Evolutionary conservation across 2,888 invertebrate species (phyloP).

Genomic region (Augiades crinisus): DNA sequence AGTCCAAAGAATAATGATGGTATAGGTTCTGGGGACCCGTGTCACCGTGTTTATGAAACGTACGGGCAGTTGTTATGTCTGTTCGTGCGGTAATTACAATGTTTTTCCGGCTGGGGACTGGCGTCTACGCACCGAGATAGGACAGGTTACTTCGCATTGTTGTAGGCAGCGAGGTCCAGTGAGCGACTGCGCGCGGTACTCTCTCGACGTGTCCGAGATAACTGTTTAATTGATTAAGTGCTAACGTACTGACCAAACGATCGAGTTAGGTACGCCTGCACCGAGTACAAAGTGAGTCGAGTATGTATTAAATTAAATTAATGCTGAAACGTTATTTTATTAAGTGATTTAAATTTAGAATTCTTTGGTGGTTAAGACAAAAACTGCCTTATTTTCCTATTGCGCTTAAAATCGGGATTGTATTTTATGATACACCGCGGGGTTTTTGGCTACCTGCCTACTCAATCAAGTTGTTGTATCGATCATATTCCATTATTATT

Average conservation of each 20-base stretch:
- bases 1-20: no score
- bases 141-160: slow-evolving; percentile 1
- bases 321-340: no score
- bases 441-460: slow-evolving; percentile 21
- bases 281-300: slow-evolving; percentile 11
- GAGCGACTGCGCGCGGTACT: slow-evolving; percentile 22
- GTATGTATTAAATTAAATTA: neutral
- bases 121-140: slow-evolving; percentile 23
- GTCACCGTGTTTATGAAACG: slow-evolving; percentile 3
- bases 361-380: no score
- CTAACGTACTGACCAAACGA: neutral
- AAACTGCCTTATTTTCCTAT: neutral
- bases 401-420: neutral
- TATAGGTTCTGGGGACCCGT: no score
- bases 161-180: slow-evolving; percentile 23
- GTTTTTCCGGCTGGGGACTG: slow-evolving; percentile 14
- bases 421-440: slow-evolving; percentile 1
- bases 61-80: neutral
- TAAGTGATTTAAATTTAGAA: no score
- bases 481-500: slow-evolving; percentile 20
- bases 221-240: slow-evolving; percentile 5
- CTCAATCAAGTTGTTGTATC: neutral
- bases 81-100: neutral
- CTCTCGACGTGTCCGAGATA: slow-evolving; percentile 25
- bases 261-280: slow-evolving; percentile 3